Base-by-base conservation (phyloP, 1,140 invertebrate genomes). In the Brachionus plicatilis region DNA sequence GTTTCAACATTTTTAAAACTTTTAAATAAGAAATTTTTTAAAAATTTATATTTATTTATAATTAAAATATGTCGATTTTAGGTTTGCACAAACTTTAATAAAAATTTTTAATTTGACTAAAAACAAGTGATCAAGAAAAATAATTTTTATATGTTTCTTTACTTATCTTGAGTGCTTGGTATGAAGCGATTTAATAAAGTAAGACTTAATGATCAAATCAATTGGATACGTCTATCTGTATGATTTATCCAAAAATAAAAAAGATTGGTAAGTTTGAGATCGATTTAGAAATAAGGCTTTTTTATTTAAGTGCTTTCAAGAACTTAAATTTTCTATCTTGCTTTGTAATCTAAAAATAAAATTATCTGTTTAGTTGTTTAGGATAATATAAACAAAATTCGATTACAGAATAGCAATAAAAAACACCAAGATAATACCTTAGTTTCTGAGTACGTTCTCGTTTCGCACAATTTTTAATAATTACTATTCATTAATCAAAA, bases 371-470 rank as follows among this genome's bases (percentile, higher is more conserved):
- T 33, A 68, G 27, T 68, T 68, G 66, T 68, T 60, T 68, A 68
- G 66, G 66, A 68, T 68, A 72, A 72, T 72, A 72, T 72, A 72
- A 72, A 72, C 68, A 72, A 72, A 72, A 72, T 72, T 72, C 20
- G 68, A 41, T 72, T 68, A 68, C 66, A 68, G n/a, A 68, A 72
- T 72, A 72, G 33, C 68, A 20, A 60, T 60, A 60, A 37, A 29
- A 56, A 60, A 60, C 53, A 60, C 53, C 20, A 20, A 60, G 53
- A 60, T 60, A 60, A 60, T 17, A 60, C 53, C 53, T 60, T 60
- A 60, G 20, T 27, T 60, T 24, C 7, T 60, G 17, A 60, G n/a
- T 60, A 27, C n/a, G n/a, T 60, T 60, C 53, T 60, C 53, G 17
- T 5, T 20, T 60, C n/a, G 53, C 53, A 60, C 53, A 60, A 60